Conservation (phyloP, 2,888 invertebrate genomes). For the Trichopoda pennipes region DNA sequence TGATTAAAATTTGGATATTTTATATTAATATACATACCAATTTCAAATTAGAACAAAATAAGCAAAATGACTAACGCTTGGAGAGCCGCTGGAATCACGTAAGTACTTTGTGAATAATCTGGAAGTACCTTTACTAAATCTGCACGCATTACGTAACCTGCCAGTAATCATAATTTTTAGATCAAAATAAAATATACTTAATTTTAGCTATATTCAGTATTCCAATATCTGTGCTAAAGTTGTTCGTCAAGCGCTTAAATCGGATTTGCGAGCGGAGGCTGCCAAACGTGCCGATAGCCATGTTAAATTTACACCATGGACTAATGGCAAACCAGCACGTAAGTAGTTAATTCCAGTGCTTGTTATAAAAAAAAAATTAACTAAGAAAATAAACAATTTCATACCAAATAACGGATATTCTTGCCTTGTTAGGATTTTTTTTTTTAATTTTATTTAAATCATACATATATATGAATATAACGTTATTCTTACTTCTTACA, state of each 20-base stretch:
- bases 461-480: neutral
- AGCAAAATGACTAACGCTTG: constrained; percentile 87
- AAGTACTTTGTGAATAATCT: constrained; percentile 79
- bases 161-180: neutral
- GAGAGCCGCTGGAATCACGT: constrained; percentile 93
- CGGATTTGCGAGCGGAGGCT: constrained; percentile 88
- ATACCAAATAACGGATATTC: too few species aligned
- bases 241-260: constrained; percentile 90
- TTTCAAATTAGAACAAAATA: constrained; percentile 46
- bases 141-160: constrained; percentile 67
- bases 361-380: neutral
- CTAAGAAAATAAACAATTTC: neutral
- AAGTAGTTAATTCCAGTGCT: constrained; percentile 79
- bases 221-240: constrained; percentile 95
- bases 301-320: constrained; percentile 93
- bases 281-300: constrained; percentile 87
- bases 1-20: constrained; percentile 38
- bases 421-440: too few species aligned
- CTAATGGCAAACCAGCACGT: constrained; percentile 93
- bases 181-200: neutral
- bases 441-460: too few species aligned
- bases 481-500: constrained; percentile 41
- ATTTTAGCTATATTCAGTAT: constrained; percentile 94
- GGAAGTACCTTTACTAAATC: neutral
- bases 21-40: neutral